phyloP scores from a whole-genome alignment of 1,140 invertebrate genomes.

The Saxidomus purpurata region DNA sequence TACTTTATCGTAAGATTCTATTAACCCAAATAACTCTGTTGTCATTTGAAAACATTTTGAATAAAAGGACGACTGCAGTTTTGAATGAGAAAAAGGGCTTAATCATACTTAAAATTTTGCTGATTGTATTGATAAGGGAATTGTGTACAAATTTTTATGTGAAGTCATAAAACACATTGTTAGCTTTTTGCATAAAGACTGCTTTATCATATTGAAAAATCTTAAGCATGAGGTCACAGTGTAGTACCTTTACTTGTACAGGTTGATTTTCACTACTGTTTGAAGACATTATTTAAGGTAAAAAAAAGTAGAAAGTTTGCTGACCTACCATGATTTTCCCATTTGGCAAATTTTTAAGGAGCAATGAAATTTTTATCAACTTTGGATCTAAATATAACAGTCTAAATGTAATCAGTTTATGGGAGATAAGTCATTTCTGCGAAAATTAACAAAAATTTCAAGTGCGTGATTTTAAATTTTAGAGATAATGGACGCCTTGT shows the following conservation, averaged over 20 bases:
- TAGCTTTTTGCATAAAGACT: not conserved
- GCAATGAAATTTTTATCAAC: too few relatives aligned
- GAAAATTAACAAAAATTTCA: conserved; percentile 3
- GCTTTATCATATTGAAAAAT: too few relatives aligned
- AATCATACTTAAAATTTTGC: conserved; percentile 30
- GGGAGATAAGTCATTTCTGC: too few relatives aligned
- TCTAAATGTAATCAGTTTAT: too few relatives aligned
- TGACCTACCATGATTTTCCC: too few relatives aligned
- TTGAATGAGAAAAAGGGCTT: conserved; percentile 24
- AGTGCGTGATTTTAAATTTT: not conserved
- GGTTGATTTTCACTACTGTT: not conserved
- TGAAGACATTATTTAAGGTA: too few relatives aligned
- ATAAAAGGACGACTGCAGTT: conserved; percentile 15
- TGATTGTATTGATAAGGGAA: conserved; percentile 22
- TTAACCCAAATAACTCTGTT: conserved; percentile 51
- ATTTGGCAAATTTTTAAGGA: too few relatives aligned
- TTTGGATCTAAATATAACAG: too few relatives aligned
- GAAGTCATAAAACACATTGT: not conserved
- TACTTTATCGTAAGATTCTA: conserved; percentile 17
- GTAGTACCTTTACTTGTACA: not conserved
- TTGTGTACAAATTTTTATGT: conserved; percentile 9
- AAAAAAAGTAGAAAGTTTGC: too few relatives aligned
- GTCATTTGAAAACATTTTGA: conserved; percentile 11
- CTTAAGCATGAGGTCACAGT: too few relatives aligned
- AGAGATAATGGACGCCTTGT: conserved; percentile 14